phyloP scores from a whole-genome alignment of 2,113 vertebrate genomes.

The Hyperopisus bebe region DNA sequence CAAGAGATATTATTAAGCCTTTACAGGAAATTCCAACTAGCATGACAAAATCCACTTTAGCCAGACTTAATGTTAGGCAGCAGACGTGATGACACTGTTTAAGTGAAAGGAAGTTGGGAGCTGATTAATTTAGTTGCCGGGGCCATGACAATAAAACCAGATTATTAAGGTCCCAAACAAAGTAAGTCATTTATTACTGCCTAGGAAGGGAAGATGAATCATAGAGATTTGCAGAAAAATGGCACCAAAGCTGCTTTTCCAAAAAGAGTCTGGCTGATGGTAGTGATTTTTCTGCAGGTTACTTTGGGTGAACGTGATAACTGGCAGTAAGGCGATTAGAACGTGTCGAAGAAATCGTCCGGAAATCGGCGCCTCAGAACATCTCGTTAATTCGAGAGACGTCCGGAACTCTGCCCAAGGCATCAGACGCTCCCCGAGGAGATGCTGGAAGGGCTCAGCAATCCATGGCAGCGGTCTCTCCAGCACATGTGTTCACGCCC shows the following conservation, averaged over 20 bases:
- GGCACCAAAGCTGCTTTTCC: background rate
- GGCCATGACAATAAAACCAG: background rate
- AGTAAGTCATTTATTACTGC: background rate
- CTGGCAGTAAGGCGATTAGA: constrained; percentile 15
- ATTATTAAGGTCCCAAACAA: background rate
- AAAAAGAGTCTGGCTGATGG: background rate
- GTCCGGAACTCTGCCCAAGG: background rate
- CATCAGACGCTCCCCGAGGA: too few relatives aligned
- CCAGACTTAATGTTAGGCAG: background rate
- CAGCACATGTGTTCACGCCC: background rate
- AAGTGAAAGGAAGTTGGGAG: background rate
- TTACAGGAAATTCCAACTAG: background rate
- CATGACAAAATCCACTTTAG: background rate
- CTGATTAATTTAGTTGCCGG: background rate
- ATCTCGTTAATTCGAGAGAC: constrained; percentile 2
- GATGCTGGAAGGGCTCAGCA: background rate
- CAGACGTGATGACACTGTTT: background rate
- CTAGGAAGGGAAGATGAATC: background rate
- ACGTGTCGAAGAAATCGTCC: background rate
- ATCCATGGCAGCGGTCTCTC: background rate
- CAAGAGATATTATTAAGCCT: background rate
- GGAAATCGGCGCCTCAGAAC: background rate
- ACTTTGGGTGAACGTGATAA: constrained; percentile 2
- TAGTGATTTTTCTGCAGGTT: background rate
- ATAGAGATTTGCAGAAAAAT: background rate